phyloP scores from a whole-genome alignment of 2,888 invertebrate species.

The Pocota personata region DNA sequence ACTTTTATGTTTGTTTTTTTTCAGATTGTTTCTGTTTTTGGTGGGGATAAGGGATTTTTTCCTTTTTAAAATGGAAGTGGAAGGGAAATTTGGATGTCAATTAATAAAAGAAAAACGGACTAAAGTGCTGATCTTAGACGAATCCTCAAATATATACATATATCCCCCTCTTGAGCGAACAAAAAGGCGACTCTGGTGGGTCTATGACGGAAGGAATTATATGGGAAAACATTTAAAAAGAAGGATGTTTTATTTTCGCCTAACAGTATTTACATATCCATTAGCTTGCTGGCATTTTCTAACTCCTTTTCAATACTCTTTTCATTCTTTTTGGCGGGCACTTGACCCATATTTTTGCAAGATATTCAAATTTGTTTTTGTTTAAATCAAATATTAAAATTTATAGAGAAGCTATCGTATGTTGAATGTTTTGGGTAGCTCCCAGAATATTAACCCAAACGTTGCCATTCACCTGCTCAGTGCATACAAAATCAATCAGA shows the following conservation, averaged over 20 bases:
- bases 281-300: slow-evolving; percentile 15
- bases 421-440: not conserved
- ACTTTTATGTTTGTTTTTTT: not conserved
- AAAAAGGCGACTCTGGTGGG: not conserved
- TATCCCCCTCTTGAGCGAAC: not conserved
- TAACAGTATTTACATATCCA: slow-evolving; percentile 57
- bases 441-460: too few relatives aligned
- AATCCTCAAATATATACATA: not conserved
- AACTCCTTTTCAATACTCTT: not conserved
- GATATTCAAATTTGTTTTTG: slow-evolving; percentile 10
- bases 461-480: too few relatives aligned
- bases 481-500: too few relatives aligned
- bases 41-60: not conserved
- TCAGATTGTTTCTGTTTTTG: not conserved
- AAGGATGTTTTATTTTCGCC: slow-evolving; percentile 33
- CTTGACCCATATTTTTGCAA: slow-evolving; percentile 31
- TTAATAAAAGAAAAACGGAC: not conserved
- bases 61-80: not conserved
- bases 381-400: not conserved
- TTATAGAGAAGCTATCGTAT: not conserved
- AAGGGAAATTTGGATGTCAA: slow-evolving; percentile 19
- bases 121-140: slow-evolving; percentile 10
- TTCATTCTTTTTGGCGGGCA: not conserved
- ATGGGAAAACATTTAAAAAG: not conserved
- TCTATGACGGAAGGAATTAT: not conserved